Percentiles rank a stretch among this genome's conserved stretches.
phyloP scores from a whole-genome alignment of 2,113 vertebrate species.

The Catharus bicknelli region DNA sequence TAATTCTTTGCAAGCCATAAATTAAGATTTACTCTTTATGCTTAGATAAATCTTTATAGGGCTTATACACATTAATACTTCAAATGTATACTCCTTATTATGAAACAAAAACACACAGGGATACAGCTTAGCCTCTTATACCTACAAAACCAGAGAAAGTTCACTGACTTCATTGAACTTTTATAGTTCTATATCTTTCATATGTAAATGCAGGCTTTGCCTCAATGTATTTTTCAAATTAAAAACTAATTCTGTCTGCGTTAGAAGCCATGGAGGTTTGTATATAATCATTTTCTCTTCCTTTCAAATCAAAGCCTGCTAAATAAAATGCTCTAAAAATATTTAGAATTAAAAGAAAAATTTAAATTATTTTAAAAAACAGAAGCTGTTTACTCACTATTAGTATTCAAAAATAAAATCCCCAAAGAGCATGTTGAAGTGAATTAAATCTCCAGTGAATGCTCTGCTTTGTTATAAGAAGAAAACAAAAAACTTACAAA shows the following conservation, averaged over 20 bases:
- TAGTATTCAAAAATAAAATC: neutral
- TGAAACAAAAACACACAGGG: neutral
- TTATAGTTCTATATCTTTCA: neutral
- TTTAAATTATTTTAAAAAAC: neutral
- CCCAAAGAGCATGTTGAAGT: neutral
- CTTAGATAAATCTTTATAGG: neutral
- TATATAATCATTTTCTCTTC: neutral
- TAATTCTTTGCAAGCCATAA: neutral
- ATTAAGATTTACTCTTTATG: neutral
- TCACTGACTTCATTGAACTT: neutral
- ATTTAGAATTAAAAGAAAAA: neutral
- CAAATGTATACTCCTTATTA: neutral
- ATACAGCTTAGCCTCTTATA: neutral
- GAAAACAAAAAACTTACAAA: constrained; percentile 33
- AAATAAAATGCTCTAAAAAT: neutral
- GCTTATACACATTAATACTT: neutral
- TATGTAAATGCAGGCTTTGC: neutral
- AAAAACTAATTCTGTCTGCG: neutral
- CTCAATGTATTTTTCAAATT: neutral
- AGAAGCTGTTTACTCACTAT: neutral
- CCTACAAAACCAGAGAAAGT: neutral
- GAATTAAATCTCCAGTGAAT: neutral
- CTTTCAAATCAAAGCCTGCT: neutral
- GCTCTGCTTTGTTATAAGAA: neutral
- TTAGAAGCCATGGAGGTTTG: neutral